These are phyloP conservation scores for Hiodon alosoides DNA, from an alignment of 2,113 vertebrate species.

Conservation along the genomic window DNA sequence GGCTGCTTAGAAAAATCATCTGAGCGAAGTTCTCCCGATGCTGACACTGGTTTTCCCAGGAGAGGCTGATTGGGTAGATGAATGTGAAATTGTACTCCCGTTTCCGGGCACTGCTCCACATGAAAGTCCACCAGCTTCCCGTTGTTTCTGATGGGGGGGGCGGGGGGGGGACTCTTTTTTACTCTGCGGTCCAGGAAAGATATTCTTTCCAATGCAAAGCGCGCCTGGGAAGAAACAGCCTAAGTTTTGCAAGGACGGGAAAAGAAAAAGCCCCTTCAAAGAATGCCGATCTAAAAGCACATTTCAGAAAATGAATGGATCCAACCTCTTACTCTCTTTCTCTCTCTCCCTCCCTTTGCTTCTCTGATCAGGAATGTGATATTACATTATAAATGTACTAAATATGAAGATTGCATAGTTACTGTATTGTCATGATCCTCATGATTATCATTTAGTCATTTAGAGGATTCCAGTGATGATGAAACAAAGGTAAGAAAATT, in stretches of 20 bases:
- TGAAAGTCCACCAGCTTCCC: constrained; percentile 13
- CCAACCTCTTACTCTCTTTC: background rate
- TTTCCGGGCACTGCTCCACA: constrained; percentile 4
- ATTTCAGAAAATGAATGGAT: background rate
- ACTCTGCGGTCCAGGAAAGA: constrained; percentile 1
- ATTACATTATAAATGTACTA: background rate
- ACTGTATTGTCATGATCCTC: background rate
- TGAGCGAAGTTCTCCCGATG: background rate
- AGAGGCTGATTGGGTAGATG: background rate
- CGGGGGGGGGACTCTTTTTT: background rate
- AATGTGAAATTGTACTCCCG: background rate
- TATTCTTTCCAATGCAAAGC: background rate
- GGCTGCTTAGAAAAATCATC: background rate
- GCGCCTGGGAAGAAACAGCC: background rate
- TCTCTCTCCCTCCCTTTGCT: background rate
- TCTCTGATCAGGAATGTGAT: background rate
- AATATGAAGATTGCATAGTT: background rate
- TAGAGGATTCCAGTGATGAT: background rate
- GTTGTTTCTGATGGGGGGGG: background rate
- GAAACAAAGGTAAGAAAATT: no score
- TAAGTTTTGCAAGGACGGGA: background rate
- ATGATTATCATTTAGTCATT: no score
- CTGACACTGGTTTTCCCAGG: background rate
- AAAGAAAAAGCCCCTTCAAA: constrained; percentile 7
- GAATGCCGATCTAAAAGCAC: background rate